Evolutionary conservation across 2,888 invertebrate genomes (phyloP), one percentile per base, ranked within the genome.

Genomic region (Plemyria rubiginata): DNA sequence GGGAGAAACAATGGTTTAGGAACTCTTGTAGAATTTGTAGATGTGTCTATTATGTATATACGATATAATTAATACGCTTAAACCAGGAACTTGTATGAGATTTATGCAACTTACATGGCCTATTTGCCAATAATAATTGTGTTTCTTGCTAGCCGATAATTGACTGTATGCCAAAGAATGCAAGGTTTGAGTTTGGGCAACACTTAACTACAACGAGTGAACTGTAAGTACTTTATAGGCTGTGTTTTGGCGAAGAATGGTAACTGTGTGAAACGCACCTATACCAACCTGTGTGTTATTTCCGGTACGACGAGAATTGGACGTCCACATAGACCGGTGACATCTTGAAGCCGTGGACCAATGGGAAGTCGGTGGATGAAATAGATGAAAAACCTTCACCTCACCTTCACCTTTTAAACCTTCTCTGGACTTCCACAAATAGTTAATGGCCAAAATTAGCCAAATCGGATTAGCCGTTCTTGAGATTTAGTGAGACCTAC

Each of bases 1-100:
- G 80, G 89, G 89, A 66, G 81, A 70, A 74, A 88, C 88, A 88
- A 89, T 88, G 71, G 70, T 70, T 66, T 74, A 71, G 67, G 76
- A 74, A 72, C 72, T 70, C 69, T 13, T 63, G 70, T 67, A 56
- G 57, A 68, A 62, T 61, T 59, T 49, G 56, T 62, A 49, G 29
- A 50, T 58, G 32, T 53, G 52, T 16, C 22, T 32, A 32, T 32
- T 32, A 41, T 43, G 43, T 45, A 28, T 45, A 28, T 51, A 63
- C 54, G 54, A 56, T 54, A 57, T 63, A 66, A 65, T 63, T 62
- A 62, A 45, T 58, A 62, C 58, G 54, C 56, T 38, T 60, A 59
- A 65, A 66, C 63, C 54, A 65, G 67, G 70, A 66, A 70, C 66
- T 66, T 70, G 52, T 56, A 43, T 15, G 48, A 48, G 48, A 55